phyloP scores from a whole-genome alignment of 2,888 invertebrate species.

The Hymenopus coronatus region DNA sequence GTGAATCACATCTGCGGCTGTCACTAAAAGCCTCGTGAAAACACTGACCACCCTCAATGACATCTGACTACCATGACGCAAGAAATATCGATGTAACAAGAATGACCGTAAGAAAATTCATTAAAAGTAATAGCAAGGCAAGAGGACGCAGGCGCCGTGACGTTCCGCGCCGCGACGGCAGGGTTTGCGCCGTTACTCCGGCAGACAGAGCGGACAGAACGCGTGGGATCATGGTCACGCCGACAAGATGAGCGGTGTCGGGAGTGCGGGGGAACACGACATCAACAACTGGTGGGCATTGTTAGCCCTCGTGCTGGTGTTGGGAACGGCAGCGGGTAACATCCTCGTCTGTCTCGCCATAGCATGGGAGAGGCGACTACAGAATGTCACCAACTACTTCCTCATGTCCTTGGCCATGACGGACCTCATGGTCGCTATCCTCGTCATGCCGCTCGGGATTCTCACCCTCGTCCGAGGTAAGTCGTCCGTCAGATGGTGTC shows the following conservation, averaged over 20 bases:
- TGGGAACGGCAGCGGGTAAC: conserved; percentile 88
- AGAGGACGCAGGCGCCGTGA: not conserved
- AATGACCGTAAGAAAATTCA: not conserved
- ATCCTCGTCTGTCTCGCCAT: conserved; percentile 92
- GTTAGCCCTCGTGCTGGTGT: conserved; percentile 70
- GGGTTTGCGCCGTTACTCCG: not conserved
- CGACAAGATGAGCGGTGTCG: not conserved
- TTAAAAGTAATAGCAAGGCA: not conserved
- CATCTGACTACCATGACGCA: not conserved
- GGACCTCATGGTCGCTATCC: conserved; percentile 87
- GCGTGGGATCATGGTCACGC: not conserved
- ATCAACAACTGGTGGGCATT: conserved; percentile 77
- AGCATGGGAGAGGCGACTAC: conserved; percentile 83
- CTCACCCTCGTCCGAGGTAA: conserved; percentile 77
- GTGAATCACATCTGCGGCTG: no score
- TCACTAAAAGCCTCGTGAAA: not conserved
- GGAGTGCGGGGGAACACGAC: not conserved
- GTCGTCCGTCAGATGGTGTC: conserved; percentile 39
- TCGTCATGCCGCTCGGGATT: conserved; percentile 95
- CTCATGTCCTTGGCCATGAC: conserved; percentile 94
- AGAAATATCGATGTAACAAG: not conserved
- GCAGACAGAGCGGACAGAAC: not conserved
- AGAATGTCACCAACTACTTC: conserved; percentile 97
- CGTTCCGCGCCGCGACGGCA: not conserved
- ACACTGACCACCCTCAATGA: not conserved